Evolutionary conservation across 2,797 vertebrate species (phyloP), one percentile per base, ranked within the genome.

Genomic region (Buphagus erythrorhynchus): DNA sequence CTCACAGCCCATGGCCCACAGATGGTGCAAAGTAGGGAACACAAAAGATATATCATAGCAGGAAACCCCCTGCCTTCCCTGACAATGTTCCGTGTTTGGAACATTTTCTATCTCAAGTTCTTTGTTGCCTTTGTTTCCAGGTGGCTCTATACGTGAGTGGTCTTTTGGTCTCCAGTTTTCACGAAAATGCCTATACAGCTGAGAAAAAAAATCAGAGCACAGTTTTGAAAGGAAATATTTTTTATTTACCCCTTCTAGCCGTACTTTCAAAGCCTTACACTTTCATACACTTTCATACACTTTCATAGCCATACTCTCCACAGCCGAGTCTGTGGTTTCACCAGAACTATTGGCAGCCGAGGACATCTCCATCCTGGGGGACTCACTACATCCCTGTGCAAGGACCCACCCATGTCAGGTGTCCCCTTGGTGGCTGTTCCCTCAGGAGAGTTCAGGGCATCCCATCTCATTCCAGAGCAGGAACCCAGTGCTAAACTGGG

Each of bases 1-100:
- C 54, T 72, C 66, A 63, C 71, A 69, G 43, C 45, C 48, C 6
- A 12, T 1, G 13, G 40, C 29, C 36, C 18, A 4, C 2, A 0
- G 45, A 35, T 86, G 74, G 43, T 33, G 82, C 63, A n/a, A 19
- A 55, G 6, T 0, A 2, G 43, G 13, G 11, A 68, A 2, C 42
- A 46, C 33, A 11, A 21, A 36, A 35, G 20, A 15, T 57, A 16
- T 26, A 16, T 20, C 26, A 29, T 0, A 69, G 63, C 20, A 28
- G 58, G 49, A 54, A 69, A 33, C 5, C 26, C 18, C 40, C 46
- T 20, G 2, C 24, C 19, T 68, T 21, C 40, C 51, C 20, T 0
- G 0, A 36, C 4, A 3, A 22, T 43, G 43, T 20, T 26, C 28
- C 0, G 0, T 8, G 49, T 7, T 13, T 43, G 55, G 74, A 72